Base-by-base conservation (phyloP, 1,140 invertebrate genomes). In the Ditylenchus dipsaci region DNA sequence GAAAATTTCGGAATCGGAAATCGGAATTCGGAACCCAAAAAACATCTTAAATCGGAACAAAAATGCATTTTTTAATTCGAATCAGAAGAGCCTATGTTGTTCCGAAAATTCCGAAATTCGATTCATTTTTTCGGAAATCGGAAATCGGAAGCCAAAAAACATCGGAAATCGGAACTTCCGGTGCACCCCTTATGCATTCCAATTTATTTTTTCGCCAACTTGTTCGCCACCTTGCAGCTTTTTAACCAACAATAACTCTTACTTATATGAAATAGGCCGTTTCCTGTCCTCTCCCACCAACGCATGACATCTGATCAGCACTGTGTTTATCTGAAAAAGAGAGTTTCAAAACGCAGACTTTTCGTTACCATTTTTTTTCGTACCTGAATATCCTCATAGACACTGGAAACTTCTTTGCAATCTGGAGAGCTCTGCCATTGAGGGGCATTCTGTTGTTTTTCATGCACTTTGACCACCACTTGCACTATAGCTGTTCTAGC, bases 211-310 rank as follows among this genome's bases (percentile, higher is more conserved):
- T 57, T 23, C 3, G 33, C 33, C 33, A n/a, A n/a, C n/a, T n/a
- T n/a, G n/a, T n/a, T n/a, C n/a, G n/a, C n/a, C n/a, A n/a, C n/a
- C n/a, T n/a, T n/a, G n/a, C n/a, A n/a, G n/a, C n/a, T n/a, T n/a
- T n/a, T n/a, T n/a, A n/a, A n/a, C n/a, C 33, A 38, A 11, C 33
- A 3, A 38, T 5, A 38, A 38, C 3, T 7, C 56, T 60, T 56
- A 76, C 63, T 77, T 79, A 45, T 79, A 79, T 27, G 76, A 76
- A 29, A 82, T 77, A 0, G 71, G 78, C 30, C 60, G 69, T 17
- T 62, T 65, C 17, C 30, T 33, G 9, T 58, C 72, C 15, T 68
- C 77, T 47, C 73, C 72, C 43, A 68, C 67, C 17, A 71, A 56
- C 1, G 79, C 78, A 38, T 58, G 69, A 62, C 80, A 82, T 68